Evolutionary conservation across 2,888 invertebrate genomes (phyloP).

Genomic region (Gymnosoma rotundatum): DNA sequence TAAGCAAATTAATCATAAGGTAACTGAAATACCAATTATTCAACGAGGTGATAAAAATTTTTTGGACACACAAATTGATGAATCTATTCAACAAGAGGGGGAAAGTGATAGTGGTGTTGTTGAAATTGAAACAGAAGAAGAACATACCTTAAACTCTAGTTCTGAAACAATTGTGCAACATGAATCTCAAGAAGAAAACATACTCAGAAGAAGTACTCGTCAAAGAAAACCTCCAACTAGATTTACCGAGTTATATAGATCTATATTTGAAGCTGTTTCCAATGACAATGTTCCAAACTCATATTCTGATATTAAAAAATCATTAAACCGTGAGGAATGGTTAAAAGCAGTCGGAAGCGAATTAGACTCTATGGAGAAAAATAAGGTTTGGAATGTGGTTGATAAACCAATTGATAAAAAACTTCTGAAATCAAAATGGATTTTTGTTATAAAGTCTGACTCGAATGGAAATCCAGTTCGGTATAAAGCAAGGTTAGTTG

Average conservation of each 20-base stretch:
- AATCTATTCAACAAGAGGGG: no score
- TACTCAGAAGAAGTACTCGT: not conserved
- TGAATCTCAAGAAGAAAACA: not conserved
- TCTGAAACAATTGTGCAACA: no score
- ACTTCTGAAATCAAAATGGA: not conserved
- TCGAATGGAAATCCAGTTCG: no score
- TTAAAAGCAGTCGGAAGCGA: slow-evolving; percentile 17
- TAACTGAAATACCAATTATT: not conserved
- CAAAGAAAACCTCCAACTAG: not conserved
- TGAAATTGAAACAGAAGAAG: no score
- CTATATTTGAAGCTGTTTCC: slow-evolving; percentile 10
- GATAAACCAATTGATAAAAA: not conserved
- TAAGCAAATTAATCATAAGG: slow-evolving; percentile 5
- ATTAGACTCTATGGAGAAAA: slow-evolving; percentile 14
- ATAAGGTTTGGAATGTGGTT: slow-evolving; percentile 25
- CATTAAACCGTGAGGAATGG: slow-evolving; percentile 3
- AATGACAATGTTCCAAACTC: not conserved
- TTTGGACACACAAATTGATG: not conserved
- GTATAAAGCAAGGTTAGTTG: no score
- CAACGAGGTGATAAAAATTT: not conserved
- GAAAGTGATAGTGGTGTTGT: no score
- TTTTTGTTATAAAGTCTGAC: no score
- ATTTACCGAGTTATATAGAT: not conserved
- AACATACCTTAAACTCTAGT: no score
- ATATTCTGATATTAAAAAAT: not conserved